Base-by-base conservation (phyloP, 2,888 invertebrate species). In the Xanthia icteritia region DNA sequence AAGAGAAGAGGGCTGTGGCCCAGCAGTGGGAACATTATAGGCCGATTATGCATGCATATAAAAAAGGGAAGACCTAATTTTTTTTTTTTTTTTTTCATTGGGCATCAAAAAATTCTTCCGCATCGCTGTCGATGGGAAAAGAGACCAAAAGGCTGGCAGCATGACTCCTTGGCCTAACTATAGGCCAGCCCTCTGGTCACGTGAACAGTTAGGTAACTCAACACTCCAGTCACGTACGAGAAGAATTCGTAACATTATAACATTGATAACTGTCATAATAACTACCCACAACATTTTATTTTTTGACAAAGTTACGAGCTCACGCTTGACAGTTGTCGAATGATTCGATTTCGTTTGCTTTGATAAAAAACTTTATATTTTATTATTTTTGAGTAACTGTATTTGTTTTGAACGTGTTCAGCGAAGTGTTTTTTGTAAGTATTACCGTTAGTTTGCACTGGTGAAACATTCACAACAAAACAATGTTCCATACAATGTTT, bases 311-410 rank as follows among this genome's bases (percentile, higher is more conserved):
- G 79, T 68, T 76, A 51, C 45, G 31, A 60, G 60, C 58, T 56
- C 20, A 58, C 78, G 13, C 20, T 72, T 85, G 82, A 86, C 73
- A 72, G 45, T 69, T 51, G 20, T 45, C 39, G 23, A 64, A 60
- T 78, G 73, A 83, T 85, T 80, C 73, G 20, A 86, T 83, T 85
- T 72, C 20, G n/a, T 76, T 74, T 68, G 20, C 60, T 74, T 69
- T 63, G 23, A 67, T 60, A 60, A 72, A 63, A 20, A 5, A 11
- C 9, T 56, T 27, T 36, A 2, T 31, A 2, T 31, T 58, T 61
- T 70, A 2, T 42, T 79, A n/a, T 51, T 42, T 69, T 17, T 0
- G 20, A 20, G 11, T 13, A 60, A 39, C 45, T 51, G 13, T 51
- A 51, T 54, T 63, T 27, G n/a, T 71, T 71, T 45, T 9, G 2